Conservation (phyloP, 2,113 vertebrate species). For the Aviceda subcristata region DNA sequence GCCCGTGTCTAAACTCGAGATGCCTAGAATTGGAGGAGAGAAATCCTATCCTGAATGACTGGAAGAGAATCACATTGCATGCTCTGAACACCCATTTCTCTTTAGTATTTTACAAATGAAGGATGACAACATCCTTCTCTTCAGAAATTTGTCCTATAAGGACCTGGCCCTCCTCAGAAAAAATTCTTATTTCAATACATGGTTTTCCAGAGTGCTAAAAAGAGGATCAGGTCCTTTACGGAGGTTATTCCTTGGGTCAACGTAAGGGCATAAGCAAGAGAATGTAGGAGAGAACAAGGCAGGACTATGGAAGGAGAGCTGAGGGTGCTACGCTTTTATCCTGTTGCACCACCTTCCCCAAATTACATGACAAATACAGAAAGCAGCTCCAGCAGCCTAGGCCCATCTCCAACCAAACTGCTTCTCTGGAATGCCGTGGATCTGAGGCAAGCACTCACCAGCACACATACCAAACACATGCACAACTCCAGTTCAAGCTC, state of each 20-base stretch:
- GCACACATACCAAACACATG: not conserved
- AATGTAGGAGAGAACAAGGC: not conserved
- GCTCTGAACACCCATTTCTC: not conserved
- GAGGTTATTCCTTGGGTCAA: not conserved
- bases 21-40: not conserved
- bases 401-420: not conserved
- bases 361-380: not conserved
- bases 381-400: not conserved
- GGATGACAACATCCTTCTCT: not conserved
- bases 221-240: not conserved
- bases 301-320: not conserved
- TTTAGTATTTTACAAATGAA: not conserved
- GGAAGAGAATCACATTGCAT: not conserved
- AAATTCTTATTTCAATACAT: not conserved
- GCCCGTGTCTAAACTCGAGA: not conserved
- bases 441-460: not conserved
- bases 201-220: not conserved
- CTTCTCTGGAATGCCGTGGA: not conserved
- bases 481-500: not conserved
- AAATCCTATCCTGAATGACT: not conserved
- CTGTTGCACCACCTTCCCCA: not conserved
- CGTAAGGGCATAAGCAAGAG: not conserved
- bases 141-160: not conserved
- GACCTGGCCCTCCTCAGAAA: not conserved
- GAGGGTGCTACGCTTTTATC: not conserved